Conservation (phyloP, 2,888 invertebrate genomes). For the Schizaphis graminum region DNA sequence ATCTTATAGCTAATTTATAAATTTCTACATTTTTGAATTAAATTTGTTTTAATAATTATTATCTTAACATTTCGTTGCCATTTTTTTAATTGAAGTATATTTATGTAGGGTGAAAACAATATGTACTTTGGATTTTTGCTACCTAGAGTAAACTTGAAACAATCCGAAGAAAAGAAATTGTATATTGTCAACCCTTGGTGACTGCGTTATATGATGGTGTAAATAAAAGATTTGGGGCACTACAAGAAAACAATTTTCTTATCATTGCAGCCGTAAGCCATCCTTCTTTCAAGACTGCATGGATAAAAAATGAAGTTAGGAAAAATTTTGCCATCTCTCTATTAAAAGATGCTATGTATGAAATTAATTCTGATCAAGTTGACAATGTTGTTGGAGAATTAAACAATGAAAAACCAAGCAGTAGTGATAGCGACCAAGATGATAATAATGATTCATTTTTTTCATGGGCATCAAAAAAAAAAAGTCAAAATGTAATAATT, state of each 20-base stretch:
- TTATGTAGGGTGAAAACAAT: neutral
- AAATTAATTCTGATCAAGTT: too few species aligned
- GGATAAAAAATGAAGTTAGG: neutral
- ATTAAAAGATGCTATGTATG: too few species aligned
- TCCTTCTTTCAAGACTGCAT: conserved; percentile 3
- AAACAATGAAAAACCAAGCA: too few species aligned
- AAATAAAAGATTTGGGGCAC: neutral
- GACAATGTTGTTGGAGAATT: too few species aligned
- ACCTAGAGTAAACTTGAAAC: neutral
- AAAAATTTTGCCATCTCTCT: neutral
- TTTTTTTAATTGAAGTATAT: neutral
- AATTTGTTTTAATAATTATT: neutral
- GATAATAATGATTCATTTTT: too few species aligned
- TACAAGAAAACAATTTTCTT: neutral
- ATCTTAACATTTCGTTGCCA: neutral
- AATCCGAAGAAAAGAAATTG: neutral
- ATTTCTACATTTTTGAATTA: neutral
- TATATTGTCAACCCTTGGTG: neutral
- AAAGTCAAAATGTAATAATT: too few species aligned
- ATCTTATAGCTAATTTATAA: too few species aligned
- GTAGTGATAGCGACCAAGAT: too few species aligned
- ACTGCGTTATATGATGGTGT: conserved; percentile 6
- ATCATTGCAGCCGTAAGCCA: neutral
- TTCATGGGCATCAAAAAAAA: too few species aligned
- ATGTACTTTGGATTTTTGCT: neutral